These are phyloP conservation scores for Eubasilissa regina DNA, from an alignment of 1,140 invertebrate genomes.

Conservation along the genomic window DNA sequence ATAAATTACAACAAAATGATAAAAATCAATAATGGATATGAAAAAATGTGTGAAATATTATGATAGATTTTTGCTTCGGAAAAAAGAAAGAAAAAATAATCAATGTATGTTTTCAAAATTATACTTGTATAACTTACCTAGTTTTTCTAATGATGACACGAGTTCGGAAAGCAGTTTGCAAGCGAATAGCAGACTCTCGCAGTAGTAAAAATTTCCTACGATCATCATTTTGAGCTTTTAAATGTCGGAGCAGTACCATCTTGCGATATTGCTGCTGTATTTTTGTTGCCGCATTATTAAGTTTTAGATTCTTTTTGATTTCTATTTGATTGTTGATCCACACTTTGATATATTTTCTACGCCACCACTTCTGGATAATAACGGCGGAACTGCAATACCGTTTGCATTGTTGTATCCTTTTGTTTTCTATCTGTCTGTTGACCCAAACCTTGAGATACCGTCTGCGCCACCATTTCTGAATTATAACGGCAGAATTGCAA, in stretches of 20 bases:
- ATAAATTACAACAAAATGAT: too few relatives aligned
- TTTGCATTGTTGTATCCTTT: too few relatives aligned
- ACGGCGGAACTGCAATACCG: not conserved
- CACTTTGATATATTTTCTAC: not conserved
- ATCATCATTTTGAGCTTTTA: conserved; percentile 57
- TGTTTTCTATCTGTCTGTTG: too few relatives aligned
- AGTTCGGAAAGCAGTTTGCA: conserved; percentile 62
- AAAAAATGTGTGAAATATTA: too few relatives aligned
- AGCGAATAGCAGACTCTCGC: conserved; percentile 54
- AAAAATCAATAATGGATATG: too few relatives aligned
- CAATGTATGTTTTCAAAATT: conserved; percentile 30
- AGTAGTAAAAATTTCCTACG: conserved; percentile 60
- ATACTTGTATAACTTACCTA: conserved; percentile 57
- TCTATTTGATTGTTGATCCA: too few relatives aligned
- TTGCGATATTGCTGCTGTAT: conserved; percentile 51
- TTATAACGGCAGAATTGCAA: conserved; percentile 61
- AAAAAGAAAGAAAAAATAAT: too few relatives aligned
- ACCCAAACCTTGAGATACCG: conserved; percentile 30
- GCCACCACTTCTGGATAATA: conserved; percentile 11
- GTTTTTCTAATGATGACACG: conserved; percentile 61
- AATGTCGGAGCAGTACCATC: conserved; percentile 12
- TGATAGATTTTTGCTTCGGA: too few relatives aligned
- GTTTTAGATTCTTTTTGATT: too few relatives aligned
- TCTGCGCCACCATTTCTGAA: conserved; percentile 67
- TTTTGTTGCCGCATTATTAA: not conserved